Evolutionary conservation across 2,888 invertebrate genomes (phyloP).

Genomic region (Caenorhabditis wallacei): DNA sequence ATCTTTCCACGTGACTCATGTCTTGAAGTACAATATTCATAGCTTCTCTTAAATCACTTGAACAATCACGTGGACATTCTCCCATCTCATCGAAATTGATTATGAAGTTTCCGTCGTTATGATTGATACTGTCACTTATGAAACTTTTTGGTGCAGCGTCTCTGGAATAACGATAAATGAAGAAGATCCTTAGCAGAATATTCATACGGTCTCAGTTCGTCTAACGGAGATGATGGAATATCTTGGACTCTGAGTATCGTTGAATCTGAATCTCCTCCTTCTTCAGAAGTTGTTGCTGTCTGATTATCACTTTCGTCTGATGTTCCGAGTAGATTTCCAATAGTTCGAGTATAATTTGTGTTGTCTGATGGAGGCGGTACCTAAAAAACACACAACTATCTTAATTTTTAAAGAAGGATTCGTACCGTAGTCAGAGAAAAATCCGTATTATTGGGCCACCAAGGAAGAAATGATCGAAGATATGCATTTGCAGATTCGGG

Average conservation of each 20-base stretch:
- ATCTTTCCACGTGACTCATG: constrained; percentile 70
- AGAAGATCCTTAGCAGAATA: neutral
- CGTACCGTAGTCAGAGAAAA: constrained; percentile 27
- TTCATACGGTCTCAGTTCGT: constrained; percentile 45
- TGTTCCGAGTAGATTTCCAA: neutral
- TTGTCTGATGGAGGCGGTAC: neutral
- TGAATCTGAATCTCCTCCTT: constrained; percentile 20
- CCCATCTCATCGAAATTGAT: constrained; percentile 59
- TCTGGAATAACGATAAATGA: neutral
- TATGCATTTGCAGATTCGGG: constrained; percentile 49
- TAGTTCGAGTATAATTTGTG: constrained; percentile 1
- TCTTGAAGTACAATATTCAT: constrained; percentile 61
- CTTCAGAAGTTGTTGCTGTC: neutral
- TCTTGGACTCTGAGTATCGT: constrained; percentile 29
- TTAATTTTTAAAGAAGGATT: neutral
- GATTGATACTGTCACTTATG: constrained; percentile 1
- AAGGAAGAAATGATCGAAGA: constrained; percentile 57
- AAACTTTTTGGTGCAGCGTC: constrained; percentile 2
- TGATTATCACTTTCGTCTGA: neutral
- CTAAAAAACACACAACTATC: constrained; percentile 27
- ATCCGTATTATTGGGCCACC: constrained; percentile 56
- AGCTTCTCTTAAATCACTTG: constrained; percentile 59
- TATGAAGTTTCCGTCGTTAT: constrained; percentile 47
- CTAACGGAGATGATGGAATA: constrained; percentile 45
- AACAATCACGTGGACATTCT: constrained; percentile 66